Evolutionary conservation across 2,113 vertebrate genomes (phyloP), one percentile per base, ranked within the genome.

Genomic region (Dinomys branickii): DNA sequence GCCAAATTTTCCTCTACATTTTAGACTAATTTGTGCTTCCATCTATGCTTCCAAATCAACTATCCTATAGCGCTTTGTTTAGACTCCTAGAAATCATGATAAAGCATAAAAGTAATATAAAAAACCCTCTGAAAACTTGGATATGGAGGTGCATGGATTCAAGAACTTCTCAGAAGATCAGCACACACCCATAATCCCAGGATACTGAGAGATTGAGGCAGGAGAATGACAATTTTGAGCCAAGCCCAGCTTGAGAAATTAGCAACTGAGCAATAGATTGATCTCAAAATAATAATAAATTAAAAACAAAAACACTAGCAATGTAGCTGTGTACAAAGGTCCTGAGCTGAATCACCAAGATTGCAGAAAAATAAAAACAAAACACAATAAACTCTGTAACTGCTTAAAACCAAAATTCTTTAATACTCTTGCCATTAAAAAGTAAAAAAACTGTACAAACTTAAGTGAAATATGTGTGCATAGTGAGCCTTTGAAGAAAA

Each of bases 121-220:
- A 78, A 78, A 61, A 0, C 50, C 9, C 24, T 78, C 12, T 59
- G 11, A 35, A 54, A 65, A 81, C 10, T 85, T 90, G 35, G 2
- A 3, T 59, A 33, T 12, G 19, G 2, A 20, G 9, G 4, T 26
- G 0, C 33, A 11, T 5, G 75, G 11, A 0, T 38, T 65, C 14
- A 26, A 7, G 0, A 28, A 73, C 0, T 17, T 33, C 10, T 92
- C 65, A 54, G 24, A 1, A 47, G 17, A 7, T 1, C 7, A 35
- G 69, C 17, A 75, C 20, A 58, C 1, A 16, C 33, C 65, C 19
- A n/a, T n/a, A n/a, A 2, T n/a, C 33, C 16, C 16, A n/a, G 14
- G 16, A 19, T 35, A n/a, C 33, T n/a, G 33, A 35, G 33, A n/a
- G 65, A n/a, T 16, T n/a, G 17, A 71, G 35, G 7, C 67, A 71